A percentile compares a stretch with the other conserved stretches of the same genome.
phyloP scores from a whole-genome alignment of 2,797 vertebrate species.

The Psittacula derbiana region DNA sequence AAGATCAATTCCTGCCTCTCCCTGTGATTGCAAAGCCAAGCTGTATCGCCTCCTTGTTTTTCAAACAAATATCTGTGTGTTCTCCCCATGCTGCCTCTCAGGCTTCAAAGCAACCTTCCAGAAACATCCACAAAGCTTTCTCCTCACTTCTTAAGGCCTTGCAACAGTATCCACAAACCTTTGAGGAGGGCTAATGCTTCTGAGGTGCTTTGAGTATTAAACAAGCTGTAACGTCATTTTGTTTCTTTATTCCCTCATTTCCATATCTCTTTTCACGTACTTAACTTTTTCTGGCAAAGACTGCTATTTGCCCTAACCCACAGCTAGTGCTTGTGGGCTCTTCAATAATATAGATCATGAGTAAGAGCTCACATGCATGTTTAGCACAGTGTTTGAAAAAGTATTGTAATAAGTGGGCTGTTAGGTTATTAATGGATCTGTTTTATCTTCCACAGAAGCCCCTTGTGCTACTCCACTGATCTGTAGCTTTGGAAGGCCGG shows the following conservation, averaged over 20 bases:
- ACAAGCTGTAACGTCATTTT: background rate
- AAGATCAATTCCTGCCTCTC: background rate
- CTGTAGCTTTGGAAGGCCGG: constrained; percentile 87
- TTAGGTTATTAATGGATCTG: background rate
- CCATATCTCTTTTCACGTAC: background rate
- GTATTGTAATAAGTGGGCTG: background rate
- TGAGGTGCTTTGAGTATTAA: constrained; percentile 2
- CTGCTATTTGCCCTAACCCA: background rate
- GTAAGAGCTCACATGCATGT: rapidly evolving
- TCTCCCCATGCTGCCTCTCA: background rate
- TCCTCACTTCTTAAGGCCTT: background rate
- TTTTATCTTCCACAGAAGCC: constrained; percentile 79
- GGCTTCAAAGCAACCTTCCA: background rate
- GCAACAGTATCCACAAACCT: rapidly evolving
- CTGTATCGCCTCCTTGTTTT: background rate
- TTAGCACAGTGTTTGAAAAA: background rate
- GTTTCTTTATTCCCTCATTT: background rate
- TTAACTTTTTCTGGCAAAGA: background rate
- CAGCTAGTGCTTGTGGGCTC: background rate
- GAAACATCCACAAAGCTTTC: background rate
- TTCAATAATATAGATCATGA: rapidly evolving
- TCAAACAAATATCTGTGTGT: background rate
- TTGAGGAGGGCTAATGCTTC: background rate
- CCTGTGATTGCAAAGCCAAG: background rate
- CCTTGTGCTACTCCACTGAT: constrained; percentile 93